These are phyloP conservation scores for Anguilla obscura DNA, from an alignment of 2,797 vertebrate species.

Conservation along the genomic window DNA sequence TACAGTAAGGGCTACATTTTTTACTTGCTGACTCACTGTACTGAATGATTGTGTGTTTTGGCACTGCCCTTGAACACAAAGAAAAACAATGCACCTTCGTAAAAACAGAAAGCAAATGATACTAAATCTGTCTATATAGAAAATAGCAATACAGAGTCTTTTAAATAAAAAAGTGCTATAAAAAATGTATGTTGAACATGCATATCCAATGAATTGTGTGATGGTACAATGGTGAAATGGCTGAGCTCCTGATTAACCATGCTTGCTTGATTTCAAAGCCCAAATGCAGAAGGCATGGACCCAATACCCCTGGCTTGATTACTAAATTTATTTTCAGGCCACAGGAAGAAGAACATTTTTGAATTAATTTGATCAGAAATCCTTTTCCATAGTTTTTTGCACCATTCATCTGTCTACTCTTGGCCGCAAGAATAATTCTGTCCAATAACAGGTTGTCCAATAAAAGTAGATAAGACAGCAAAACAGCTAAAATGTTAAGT, in stretches of 20 bases:
- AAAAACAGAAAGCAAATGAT: not conserved
- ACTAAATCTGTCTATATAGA: not conserved
- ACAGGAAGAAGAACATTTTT: not conserved
- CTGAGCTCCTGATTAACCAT: not conserved
- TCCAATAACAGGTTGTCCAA: not conserved
- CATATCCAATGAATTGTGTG: not conserved
- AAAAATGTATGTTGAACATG: not conserved
- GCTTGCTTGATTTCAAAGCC: not conserved
- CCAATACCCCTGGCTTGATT: not conserved
- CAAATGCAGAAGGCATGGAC: not conserved
- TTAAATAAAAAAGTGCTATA: not conserved
- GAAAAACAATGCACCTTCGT: not conserved
- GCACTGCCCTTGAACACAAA: not conserved
- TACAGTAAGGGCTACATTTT: not conserved
- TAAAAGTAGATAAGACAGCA: not conserved
- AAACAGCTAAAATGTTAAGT: constrained; percentile 6
- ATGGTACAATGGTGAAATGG: not conserved
- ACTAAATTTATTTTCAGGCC: not conserved
- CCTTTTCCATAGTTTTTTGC: not conserved
- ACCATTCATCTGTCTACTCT: not conserved
- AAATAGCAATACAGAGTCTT: not conserved
- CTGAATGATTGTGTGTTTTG: not conserved
- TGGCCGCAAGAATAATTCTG: not conserved
- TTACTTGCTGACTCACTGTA: not conserved
- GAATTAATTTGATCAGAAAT: not conserved